Percentiles rank a stretch among this genome's conserved stretches.
These are phyloP conservation scores for Eupsittula cactorum DNA, from an alignment of 2,113 vertebrate species.

Conservation along the genomic window DNA sequence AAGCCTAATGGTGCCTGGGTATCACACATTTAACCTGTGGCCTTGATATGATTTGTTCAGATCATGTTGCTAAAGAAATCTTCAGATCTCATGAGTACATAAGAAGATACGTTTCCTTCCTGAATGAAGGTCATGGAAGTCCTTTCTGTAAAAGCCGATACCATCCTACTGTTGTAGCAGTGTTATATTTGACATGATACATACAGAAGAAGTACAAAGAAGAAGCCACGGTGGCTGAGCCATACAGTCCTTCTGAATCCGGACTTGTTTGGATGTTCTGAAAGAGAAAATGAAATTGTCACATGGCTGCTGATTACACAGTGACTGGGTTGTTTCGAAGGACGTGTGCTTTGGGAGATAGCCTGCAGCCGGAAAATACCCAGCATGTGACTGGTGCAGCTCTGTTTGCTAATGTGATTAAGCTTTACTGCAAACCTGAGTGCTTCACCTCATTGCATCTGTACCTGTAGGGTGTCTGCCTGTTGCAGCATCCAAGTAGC, in stretches of 20 bases:
- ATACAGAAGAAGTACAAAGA: not conserved
- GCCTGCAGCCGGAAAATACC: constrained; percentile 45
- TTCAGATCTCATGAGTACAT: not conserved
- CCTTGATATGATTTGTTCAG: not conserved
- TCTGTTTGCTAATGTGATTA: not conserved
- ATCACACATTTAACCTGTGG: not conserved
- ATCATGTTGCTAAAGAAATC: not conserved
- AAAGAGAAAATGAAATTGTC: constrained; percentile 44
- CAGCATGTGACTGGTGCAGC: constrained; percentile 23
- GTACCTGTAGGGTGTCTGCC: constrained; percentile 1
- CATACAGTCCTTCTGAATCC: not conserved
- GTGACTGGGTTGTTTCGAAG: constrained; percentile 53
- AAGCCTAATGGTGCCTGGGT: not conserved
- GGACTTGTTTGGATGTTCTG: constrained; percentile 9
- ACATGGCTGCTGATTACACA: constrained; percentile 14
- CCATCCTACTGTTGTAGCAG: not conserved
- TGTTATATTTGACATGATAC: not conserved
- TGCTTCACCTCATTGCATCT: constrained; percentile 34
- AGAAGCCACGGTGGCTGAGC: not conserved
- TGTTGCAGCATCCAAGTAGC: not conserved
- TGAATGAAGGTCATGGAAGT: not conserved
- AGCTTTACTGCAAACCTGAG: not conserved
- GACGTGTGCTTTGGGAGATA: constrained; percentile 19
- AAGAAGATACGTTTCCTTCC: not conserved
- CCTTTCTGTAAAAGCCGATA: not conserved